Conservation (phyloP, 2,888 invertebrate species). For the Noctua pronuba region DNA sequence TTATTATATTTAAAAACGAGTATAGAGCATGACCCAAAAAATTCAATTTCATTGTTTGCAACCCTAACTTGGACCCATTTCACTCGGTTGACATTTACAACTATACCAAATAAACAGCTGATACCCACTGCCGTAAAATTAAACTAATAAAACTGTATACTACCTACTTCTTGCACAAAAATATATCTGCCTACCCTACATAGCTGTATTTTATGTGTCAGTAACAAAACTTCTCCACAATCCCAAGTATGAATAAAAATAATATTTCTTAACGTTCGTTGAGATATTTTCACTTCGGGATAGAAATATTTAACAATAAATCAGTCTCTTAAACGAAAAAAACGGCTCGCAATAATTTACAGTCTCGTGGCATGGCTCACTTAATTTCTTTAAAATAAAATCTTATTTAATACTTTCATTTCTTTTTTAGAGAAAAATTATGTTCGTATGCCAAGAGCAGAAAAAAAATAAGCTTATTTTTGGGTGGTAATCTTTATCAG, state of each 20-base stretch:
- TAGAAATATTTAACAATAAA: constrained; percentile 63
- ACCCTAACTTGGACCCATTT: constrained; percentile 49
- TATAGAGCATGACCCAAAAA: constrained; percentile 8
- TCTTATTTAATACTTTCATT: constrained; percentile 41
- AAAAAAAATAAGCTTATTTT: not conserved
- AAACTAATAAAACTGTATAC: constrained; percentile 43
- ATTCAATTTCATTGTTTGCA: constrained; percentile 23
- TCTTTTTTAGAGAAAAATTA: constrained; percentile 11
- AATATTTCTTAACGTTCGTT: constrained; percentile 36
- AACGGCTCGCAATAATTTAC: constrained; percentile 69
- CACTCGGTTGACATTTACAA: constrained; percentile 60
- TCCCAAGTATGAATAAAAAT: constrained; percentile 46
- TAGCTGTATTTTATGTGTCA: constrained; percentile 12
- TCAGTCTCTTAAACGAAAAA: constrained; percentile 57
- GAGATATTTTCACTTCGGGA: constrained; percentile 50
- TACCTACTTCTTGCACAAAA: constrained; percentile 3
- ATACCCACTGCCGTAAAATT: constrained; percentile 45
- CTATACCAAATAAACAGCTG: constrained; percentile 49
- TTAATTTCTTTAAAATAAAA: constrained; percentile 65
- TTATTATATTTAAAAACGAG: not conserved
- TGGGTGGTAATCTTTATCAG: not conserved
- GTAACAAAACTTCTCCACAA: constrained; percentile 18
- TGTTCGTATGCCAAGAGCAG: constrained; percentile 3
- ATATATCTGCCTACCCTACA: not conserved
- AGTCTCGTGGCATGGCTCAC: constrained; percentile 66